These are phyloP conservation scores for Andinoacara biseriatus DNA, from an alignment of 2,113 vertebrate genomes.

Conservation along the genomic window DNA sequence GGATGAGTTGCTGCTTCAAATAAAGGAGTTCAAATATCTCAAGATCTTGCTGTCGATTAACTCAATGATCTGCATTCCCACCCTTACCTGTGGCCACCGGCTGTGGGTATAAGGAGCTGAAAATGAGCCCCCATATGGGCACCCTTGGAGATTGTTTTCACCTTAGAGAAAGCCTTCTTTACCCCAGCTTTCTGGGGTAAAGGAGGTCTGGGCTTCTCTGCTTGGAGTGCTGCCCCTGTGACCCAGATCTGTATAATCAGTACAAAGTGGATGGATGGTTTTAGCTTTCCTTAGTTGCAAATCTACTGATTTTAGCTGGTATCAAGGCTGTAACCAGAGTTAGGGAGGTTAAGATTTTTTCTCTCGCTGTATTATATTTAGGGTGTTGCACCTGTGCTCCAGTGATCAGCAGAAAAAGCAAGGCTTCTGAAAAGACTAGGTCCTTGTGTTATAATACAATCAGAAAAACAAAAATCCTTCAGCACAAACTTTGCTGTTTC, in stretches of 20 bases:
- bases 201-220: not conserved
- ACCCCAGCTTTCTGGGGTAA: not conserved
- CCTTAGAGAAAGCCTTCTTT: not conserved
- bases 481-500: not conserved
- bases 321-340: not conserved
- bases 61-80: not conserved
- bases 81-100: not conserved
- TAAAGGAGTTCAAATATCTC: not conserved
- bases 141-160: not conserved
- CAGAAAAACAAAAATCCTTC: not conserved
- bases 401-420: not conserved
- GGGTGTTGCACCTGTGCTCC: not conserved
- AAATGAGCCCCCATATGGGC: not conserved
- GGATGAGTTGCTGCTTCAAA: not conserved
- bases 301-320: not conserved
- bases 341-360: not conserved
- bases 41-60: accelerated
- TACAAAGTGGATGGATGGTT: not conserved
- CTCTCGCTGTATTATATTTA: not conserved
- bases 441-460: not conserved
- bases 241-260: not conserved
- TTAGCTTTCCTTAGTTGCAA: not conserved
- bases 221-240: not conserved
- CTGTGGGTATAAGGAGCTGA: not conserved
- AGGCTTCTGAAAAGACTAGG: not conserved